Base-by-base conservation (phyloP, 2,888 invertebrate species). In the Carpatolechia fugitivella region DNA sequence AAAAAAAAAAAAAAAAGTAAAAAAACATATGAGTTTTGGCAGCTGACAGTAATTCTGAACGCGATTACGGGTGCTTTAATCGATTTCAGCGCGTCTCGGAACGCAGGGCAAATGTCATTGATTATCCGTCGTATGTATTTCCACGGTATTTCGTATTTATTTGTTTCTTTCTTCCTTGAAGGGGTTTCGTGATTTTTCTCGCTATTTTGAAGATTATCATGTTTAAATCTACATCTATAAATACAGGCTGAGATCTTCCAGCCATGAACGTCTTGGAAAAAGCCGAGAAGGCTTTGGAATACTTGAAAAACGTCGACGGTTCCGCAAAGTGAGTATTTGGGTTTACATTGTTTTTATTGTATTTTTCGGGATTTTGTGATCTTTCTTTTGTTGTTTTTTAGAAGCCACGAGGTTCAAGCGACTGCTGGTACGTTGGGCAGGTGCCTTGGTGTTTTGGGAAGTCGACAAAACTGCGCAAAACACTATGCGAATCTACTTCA, bases 261-360 rank as follows among this genome's bases (percentile, higher is more conserved):
- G 70, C 61, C 61, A 91, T 91, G 91, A 90, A 88, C 63, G 80
- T 90, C 31, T 66, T 90, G 47, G 90, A 91, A 56, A 90, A 90
- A 69, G 90, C 90, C 51, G 88, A 90, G 63, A 90, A 90, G 68
- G 83, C 89, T 31, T 74, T 90, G 44, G 88, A 90, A 69, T 85
- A 78, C 61, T 69, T 91, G 20, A 88, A 85, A 78, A 77, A 76
- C 52, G 78, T 74, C 52, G 85, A 90, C 68, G 78, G 75, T 59
- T 75, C 77, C 38, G 72, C 79, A 1, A 89, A 86, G 89, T 88
- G 60, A 74, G 82, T 78, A 63, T 58, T 11, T 0, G 29, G 24
- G 44, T 44, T 44, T 44, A 44, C 44, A 48, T 18, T 50, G 52
- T 54, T 50, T 56, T 55, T 58, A 41, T 41, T 35, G 30, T 60